Evolutionary conservation across 1,140 invertebrate genomes (phyloP), one percentile per base, ranked within the genome.

Genomic region (Dendrolimus kikuchii): DNA sequence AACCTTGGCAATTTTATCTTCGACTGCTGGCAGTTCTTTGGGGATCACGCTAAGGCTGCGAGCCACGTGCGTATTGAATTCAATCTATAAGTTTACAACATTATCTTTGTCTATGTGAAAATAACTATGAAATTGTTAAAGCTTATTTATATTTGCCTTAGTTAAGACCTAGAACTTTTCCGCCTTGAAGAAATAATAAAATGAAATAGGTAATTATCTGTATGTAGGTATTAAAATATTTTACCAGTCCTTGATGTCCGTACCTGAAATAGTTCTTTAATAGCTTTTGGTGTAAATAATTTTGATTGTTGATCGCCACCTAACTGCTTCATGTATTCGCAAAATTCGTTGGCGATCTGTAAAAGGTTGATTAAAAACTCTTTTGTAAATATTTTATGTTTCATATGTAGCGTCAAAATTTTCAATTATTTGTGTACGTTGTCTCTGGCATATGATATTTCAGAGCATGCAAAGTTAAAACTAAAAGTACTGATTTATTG

Each of bases 251-350:
- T 23, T 23, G 36, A 9, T 6, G 5, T 38, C 6, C 7, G 54
- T 77, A 86, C 83, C 69, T 86, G 81, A 58, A 88, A 88, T 2
- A 88, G 62, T 75, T 88, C 79, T 60, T 87, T 88, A n/a, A 88
- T 81, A 51, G 79, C 77, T 67, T 84, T 77, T 37, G 81, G 76
- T 36, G 77, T 83, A 53, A 88, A 88, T 8, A 88, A 53, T 49
- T 86, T 78, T 2, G 87, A 88, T 47, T 83, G 78, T 59, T 87
- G 81, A 59, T 88, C 80, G 5, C 87, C 87, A n/a, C 87, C 87
- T 9, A 88, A 63, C 49, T 81, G 71, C 52, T 79, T 77, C 82
- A 88, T 88, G 40, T 88, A 88, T 38, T 81, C 75, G 57, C 81
- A 86, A 60, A 88, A 88, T 23, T 88, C 78, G 43, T 78, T 62